These are phyloP conservation scores for Drosophila repletoides DNA, from an alignment of 1,140 invertebrate genomes.

Conservation along the genomic window DNA sequence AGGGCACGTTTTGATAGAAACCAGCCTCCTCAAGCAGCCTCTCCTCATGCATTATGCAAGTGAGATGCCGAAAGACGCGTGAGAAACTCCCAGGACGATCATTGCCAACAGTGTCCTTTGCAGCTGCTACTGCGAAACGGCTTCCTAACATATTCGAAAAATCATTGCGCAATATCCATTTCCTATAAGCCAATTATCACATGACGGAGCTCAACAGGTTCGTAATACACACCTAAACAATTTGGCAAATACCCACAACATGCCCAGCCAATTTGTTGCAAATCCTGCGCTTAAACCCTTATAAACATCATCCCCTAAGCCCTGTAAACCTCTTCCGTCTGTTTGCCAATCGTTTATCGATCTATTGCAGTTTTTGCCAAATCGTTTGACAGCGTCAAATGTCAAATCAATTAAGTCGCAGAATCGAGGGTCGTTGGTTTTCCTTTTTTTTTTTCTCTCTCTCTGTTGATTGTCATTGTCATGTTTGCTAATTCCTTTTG, in stretches of 20 bases:
- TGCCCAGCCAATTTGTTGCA: no score
- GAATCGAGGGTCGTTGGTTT: constrained; percentile 35
- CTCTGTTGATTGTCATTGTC: constrained; percentile 63
- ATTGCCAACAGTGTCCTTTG: constrained; percentile 18
- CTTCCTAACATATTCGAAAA: background rate
- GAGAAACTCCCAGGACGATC: constrained; percentile 58
- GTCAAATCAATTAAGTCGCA: constrained; percentile 75
- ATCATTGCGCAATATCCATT: constrained; percentile 3
- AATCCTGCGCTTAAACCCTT: no score
- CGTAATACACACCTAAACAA: constrained; percentile 36
- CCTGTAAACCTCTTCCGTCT: constrained; percentile 27
- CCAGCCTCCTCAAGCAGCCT: constrained; percentile 4
- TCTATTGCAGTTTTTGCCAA: constrained; percentile 54
- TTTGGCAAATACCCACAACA: constrained; percentile 62
- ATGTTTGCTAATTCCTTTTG: constrained; percentile 78
- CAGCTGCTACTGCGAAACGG: constrained; percentile 37
- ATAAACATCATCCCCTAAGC: no score
- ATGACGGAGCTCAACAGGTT: constrained; percentile 52
- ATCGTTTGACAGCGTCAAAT: constrained; percentile 74
- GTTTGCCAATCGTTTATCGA: constrained; percentile 65
- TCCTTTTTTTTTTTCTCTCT: constrained; percentile 29
- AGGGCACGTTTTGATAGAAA: constrained; percentile 51
- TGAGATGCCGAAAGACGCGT: constrained; percentile 57
- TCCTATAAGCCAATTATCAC: constrained; percentile 4
- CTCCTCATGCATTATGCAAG: constrained; percentile 72